Conservation (phyloP, 23 tunicate genomes). For the Styela clava region DNA sequence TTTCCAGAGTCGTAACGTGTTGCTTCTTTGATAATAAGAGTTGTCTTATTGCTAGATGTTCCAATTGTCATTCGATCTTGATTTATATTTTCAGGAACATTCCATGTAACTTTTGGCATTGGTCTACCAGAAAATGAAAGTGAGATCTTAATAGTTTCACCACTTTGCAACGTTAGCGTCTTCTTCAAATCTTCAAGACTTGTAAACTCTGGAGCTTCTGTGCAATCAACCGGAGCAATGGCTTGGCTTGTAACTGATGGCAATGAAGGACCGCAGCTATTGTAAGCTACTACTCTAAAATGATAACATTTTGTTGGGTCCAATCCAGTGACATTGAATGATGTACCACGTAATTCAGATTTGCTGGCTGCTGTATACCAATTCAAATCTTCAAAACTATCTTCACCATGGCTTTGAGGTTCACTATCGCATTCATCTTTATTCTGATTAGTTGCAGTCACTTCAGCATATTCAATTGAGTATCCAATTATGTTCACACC, state of each 20-base stretch:
- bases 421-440: slow-evolving; percentile 12
- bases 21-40: slow-evolving; percentile 54
- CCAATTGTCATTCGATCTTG: slow-evolving; percentile 77
- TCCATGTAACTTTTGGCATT: slow-evolving; percentile 69
- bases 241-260: slow-evolving; percentile 23
- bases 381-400: neutral
- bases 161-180: slow-evolving; percentile 61
- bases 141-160: slow-evolving; percentile 53
- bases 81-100: slow-evolving; percentile 34
- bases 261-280: slow-evolving; percentile 47
- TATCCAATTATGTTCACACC: slow-evolving; percentile 83
- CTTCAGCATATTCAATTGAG: slow-evolving; percentile 60
- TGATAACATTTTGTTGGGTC: slow-evolving; percentile 30
- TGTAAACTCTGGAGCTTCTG: slow-evolving; percentile 36
- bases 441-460: neutral
- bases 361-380: slow-evolving; percentile 34
- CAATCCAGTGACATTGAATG: slow-evolving; percentile 27
- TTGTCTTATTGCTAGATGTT: slow-evolving; percentile 51
- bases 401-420: slow-evolving; percentile 19
- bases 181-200: slow-evolving; percentile 34
- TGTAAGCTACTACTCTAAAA: slow-evolving; percentile 70
- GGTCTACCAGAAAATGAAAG: slow-evolving; percentile 79
- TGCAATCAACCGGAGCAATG: slow-evolving; percentile 36
- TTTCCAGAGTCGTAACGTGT: slow-evolving; percentile 72
- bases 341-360: slow-evolving; percentile 22